phyloP scores from a whole-genome alignment of 1,140 invertebrate species.

The Meloidogyne floridensis region DNA sequence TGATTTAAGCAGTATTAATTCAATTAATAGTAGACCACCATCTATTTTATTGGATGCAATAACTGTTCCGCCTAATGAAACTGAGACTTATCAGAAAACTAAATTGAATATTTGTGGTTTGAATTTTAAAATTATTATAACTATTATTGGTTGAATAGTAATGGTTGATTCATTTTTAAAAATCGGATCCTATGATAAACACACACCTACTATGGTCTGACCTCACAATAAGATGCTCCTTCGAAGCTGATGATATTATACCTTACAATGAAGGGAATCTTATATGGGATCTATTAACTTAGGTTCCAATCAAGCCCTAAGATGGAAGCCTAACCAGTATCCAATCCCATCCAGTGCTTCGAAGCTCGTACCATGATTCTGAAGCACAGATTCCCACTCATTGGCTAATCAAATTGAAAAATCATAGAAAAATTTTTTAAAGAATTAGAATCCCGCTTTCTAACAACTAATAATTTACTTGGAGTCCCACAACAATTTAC shows the following conservation, averaged over 20 bases:
- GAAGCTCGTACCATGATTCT: too few relatives aligned
- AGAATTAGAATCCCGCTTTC: neutral
- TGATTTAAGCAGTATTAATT: neutral
- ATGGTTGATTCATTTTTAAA: too few relatives aligned
- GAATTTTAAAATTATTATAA: neutral
- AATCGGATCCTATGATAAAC: too few relatives aligned
- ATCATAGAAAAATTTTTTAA: neutral
- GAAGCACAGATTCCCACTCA: neutral
- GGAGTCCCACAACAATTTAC: constrained; percentile 1
- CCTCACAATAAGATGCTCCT: too few relatives aligned
- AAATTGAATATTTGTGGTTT: neutral
- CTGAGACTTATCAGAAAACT: neutral
- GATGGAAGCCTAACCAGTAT: too few relatives aligned
- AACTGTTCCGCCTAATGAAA: constrained; percentile 33
- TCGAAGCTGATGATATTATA: too few relatives aligned
- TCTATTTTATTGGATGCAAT: constrained; percentile 63
- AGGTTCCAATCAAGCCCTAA: too few relatives aligned
- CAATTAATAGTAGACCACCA: constrained; percentile 55
- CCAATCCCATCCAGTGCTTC: too few relatives aligned
- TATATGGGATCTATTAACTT: too few relatives aligned
- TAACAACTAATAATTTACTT: neutral
- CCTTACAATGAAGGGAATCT: too few relatives aligned
- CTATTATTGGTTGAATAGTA: too few relatives aligned
- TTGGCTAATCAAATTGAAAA: neutral
- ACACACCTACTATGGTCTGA: too few relatives aligned